phyloP scores from a whole-genome alignment of 2,113 vertebrate species.

The Rhadina sibilatrix region DNA sequence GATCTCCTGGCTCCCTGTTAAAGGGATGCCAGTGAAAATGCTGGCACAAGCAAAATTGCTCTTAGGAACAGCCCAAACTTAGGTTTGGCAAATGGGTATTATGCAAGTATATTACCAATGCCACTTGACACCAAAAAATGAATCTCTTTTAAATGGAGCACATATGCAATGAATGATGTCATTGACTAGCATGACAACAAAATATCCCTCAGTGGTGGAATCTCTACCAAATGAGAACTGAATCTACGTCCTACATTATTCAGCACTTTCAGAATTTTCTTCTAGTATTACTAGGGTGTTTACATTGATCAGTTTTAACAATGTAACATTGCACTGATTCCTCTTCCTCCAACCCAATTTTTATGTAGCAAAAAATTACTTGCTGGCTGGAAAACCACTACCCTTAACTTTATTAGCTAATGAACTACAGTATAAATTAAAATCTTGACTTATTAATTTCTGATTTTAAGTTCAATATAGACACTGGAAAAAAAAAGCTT shows the following conservation, averaged over 20 bases:
- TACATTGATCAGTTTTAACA: background rate
- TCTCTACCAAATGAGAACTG: background rate
- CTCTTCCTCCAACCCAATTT: background rate
- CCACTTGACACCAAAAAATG: background rate
- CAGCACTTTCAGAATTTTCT: background rate
- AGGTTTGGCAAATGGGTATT: accelerated
- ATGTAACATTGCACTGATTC: background rate
- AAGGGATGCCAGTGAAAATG: background rate
- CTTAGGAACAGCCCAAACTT: background rate
- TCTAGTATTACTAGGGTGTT: background rate
- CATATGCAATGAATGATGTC: background rate
- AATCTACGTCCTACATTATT: background rate
- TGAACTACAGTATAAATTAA: background rate
- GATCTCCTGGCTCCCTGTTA: background rate
- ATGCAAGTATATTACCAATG: background rate
- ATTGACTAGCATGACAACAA: background rate
- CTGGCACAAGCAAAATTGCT: background rate
- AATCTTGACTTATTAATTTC: background rate
- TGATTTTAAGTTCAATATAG: background rate
- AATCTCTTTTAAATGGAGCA: background rate
- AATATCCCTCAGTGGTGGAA: background rate
- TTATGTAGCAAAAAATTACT: background rate
- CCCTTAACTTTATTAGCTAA: background rate
- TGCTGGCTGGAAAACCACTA: background rate
- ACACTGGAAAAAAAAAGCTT: background rate